Conservation (phyloP, 2,113 vertebrate genomes). For the Tapirus terrestris region DNA sequence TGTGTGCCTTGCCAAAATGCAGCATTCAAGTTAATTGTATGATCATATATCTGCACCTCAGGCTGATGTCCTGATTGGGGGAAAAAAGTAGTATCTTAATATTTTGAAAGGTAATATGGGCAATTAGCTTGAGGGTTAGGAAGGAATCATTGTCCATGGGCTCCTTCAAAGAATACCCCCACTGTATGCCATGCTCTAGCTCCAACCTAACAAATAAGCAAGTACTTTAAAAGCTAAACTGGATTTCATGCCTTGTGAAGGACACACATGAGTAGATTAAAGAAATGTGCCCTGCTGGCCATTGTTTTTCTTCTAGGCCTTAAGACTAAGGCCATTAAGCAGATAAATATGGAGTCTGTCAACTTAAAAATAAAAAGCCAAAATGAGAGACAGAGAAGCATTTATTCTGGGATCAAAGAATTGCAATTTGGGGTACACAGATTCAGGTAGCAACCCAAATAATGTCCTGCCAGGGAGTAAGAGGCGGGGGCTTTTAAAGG, state of each 20-base stretch:
- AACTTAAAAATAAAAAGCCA: too few relatives aligned
- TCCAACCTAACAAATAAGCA: background rate
- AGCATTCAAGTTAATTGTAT: background rate
- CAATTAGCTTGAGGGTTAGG: background rate
- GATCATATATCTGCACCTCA: background rate
- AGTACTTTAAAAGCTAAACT: background rate
- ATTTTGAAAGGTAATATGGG: background rate
- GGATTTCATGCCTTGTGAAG: background rate
- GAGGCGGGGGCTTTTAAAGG: too few relatives aligned
- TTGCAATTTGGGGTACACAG: too few relatives aligned
- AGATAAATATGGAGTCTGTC: background rate
- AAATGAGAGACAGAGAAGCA: too few relatives aligned
- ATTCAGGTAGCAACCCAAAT: too few relatives aligned
- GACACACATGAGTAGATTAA: background rate
- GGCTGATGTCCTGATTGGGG: background rate
- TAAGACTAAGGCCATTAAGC: background rate
- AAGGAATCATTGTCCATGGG: background rate
- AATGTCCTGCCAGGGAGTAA: too few relatives aligned
- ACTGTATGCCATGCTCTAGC: background rate
- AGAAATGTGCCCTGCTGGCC: background rate
- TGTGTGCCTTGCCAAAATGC: background rate
- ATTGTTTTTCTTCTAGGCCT: background rate
- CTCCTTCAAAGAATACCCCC: background rate
- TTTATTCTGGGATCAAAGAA: too few relatives aligned
- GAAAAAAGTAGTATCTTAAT: background rate